phyloP scores from a whole-genome alignment of 1,140 invertebrate genomes.

The Lethrus apterus region DNA sequence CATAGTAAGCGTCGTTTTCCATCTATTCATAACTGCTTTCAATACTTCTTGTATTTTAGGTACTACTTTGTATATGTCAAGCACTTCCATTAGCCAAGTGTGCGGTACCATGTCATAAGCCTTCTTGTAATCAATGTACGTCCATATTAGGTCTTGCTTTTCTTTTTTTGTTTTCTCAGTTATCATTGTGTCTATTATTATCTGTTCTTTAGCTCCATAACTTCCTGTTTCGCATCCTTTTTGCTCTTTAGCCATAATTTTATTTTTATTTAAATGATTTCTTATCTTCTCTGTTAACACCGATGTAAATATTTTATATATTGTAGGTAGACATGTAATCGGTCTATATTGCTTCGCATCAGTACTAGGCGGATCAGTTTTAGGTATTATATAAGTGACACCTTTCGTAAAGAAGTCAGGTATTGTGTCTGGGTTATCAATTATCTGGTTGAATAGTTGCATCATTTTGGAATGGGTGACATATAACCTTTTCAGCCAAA shows the following conservation, averaged over 20 bases:
- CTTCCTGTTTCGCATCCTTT: slow-evolving; percentile 21
- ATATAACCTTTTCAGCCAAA: not conserved
- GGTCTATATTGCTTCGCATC: slow-evolving; percentile 5
- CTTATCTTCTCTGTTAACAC: not conserved
- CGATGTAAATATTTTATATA: slow-evolving; percentile 16
- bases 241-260: slow-evolving; percentile 23
- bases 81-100: slow-evolving; percentile 21
- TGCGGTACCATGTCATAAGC: slow-evolving; percentile 21
- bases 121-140: slow-evolving; percentile 26
- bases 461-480: not conserved
- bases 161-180: slow-evolving; percentile 17
- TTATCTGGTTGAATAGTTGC: not conserved
- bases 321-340: slow-evolving; percentile 12
- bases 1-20: slow-evolving; percentile 9
- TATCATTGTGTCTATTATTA: slow-evolving; percentile 21
- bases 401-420: not conserved
- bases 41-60: not conserved
- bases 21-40: slow-evolving; percentile 2
- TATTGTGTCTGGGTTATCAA: not conserved
- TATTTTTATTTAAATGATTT: slow-evolving; percentile 15
- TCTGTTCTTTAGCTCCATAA: slow-evolving; percentile 24
- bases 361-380: not conserved
- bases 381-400: not conserved
- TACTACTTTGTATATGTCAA: slow-evolving; percentile 20
- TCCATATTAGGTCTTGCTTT: slow-evolving; percentile 13